Evolutionary conservation across 2,888 invertebrate species (phyloP).

Genomic region (Caenorhabditis zanzibari): DNA sequence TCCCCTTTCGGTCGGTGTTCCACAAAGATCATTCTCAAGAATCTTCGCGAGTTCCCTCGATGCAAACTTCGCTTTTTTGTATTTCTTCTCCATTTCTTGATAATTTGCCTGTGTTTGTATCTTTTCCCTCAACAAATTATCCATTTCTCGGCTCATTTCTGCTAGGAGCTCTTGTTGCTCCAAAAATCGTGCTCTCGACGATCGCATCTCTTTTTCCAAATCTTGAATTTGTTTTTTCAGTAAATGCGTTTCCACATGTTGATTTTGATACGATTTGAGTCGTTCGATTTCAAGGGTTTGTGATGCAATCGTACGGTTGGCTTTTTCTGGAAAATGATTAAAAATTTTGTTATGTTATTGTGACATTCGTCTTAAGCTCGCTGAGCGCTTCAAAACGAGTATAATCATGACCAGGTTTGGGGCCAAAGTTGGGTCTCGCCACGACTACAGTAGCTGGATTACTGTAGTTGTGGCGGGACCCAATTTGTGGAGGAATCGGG

Average conservation of each 20-base stretch:
- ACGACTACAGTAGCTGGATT: background rate
- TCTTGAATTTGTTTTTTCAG: conserved; percentile 44
- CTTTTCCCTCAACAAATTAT: conserved; percentile 53
- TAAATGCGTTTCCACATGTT: conserved; percentile 39
- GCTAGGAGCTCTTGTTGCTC: conserved; percentile 64
- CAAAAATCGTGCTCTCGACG: conserved; percentile 49
- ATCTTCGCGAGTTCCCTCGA: conserved; percentile 59
- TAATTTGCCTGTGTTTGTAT: conserved; percentile 32
- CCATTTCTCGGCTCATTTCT: conserved; percentile 63
- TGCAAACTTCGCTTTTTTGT: conserved; percentile 64
- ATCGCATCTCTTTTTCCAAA: conserved; percentile 58
- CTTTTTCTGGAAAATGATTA: conserved; percentile 50
- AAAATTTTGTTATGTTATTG: background rate
- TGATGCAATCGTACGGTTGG: conserved; percentile 63
- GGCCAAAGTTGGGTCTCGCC: conserved; percentile 8
- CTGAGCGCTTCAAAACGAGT: background rate
- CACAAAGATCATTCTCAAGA: conserved; percentile 55
- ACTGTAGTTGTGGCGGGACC: background rate
- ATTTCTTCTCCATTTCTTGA: conserved; percentile 61
- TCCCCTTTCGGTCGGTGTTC: conserved; percentile 13
- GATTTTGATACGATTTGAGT: conserved; percentile 38
- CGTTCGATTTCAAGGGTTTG: conserved; percentile 61
- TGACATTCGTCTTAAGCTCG: background rate
- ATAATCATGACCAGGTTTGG: background rate
- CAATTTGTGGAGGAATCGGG: background rate